Evolutionary conservation across 2,888 invertebrate genomes (phyloP), one percentile per base, ranked within the genome.

Genomic region (Blomia tropicalis): DNA sequence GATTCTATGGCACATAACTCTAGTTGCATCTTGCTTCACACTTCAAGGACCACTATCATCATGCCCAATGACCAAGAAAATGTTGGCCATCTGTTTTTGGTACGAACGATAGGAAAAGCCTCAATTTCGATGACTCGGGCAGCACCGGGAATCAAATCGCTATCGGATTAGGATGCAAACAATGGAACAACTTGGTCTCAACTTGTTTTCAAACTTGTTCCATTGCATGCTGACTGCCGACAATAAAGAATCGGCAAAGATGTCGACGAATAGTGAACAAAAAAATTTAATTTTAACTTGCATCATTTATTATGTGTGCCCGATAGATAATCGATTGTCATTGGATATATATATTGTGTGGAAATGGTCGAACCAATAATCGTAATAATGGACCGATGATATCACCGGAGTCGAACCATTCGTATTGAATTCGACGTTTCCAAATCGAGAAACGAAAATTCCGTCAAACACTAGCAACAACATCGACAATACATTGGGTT

Each of bases 61-160:
- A 47, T 47, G 51, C 51, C 51, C 51, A 47, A 47, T 47, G 51
- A 47, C 51, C 51, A 47, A 47, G 51, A 47, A 47, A 47, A 47
- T 47, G 51, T 47, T 47, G 51, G 51, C 51, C 51, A 47, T 22
- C 51, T 47, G 51, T 47, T 47, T 47, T 14, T 14, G 14, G 41
- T n/a, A 41, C 41, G n/a, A 41, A 41, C 14, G n/a, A n/a, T 17
- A n/a, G 41, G 41, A 41, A 41, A 41, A n/a, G n/a, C n/a, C n/a
- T n/a, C n/a, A n/a, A n/a, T n/a, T n/a, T n/a, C n/a, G n/a, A n/a
- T n/a, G n/a, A n/a, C n/a, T n/a, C n/a, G n/a, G n/a, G n/a, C n/a
- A n/a, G n/a, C n/a, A n/a, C n/a, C n/a, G n/a, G n/a, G n/a, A n/a
- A n/a, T n/a, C n/a, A n/a, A n/a, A n/a, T n/a, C n/a, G n/a, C n/a